These are phyloP conservation scores for Ochotona princeps DNA, from an alignment of 2,113 vertebrate species.

Conservation along the genomic window DNA sequence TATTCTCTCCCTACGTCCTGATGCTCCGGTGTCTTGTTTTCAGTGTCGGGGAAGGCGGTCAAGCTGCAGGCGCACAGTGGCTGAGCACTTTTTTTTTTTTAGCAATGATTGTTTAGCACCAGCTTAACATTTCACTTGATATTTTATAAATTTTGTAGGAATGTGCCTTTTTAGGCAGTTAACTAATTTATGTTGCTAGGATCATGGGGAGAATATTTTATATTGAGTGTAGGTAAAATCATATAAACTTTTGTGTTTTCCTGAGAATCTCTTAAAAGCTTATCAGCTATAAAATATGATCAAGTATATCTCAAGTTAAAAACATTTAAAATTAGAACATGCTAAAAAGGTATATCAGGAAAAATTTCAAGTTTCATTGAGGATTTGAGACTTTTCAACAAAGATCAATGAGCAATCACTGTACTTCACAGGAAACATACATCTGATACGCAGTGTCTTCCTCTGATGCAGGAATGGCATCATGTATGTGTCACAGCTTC, in stretches of 20 bases:
- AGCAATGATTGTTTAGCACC: constrained; percentile 22
- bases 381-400: constrained; percentile 32
- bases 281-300: constrained; percentile 17
- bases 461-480: not conserved
- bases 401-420: not conserved
- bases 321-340: constrained; percentile 42
- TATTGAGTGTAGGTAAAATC: constrained; percentile 27
- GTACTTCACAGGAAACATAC: not conserved
- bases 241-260: constrained; percentile 43
- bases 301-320: constrained; percentile 26
- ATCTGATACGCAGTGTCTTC: not conserved
- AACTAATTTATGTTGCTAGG: constrained; percentile 46
- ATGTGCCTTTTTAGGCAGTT: constrained; percentile 63
- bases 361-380: constrained; percentile 29
- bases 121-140: constrained; percentile 51
- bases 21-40: constrained; percentile 61
- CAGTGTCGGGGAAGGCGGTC: not conserved
- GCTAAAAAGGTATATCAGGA: constrained; percentile 25
- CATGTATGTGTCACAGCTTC: not conserved
- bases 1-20: constrained; percentile 47
- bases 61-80: not conserved
- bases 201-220: constrained; percentile 53
- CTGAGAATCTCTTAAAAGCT: constrained; percentile 57
- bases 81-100: constrained; percentile 56
- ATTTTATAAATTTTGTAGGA: constrained; percentile 71